Percentiles rank a stretch among this genome's conserved stretches.
These are phyloP conservation scores for Alectura lathami DNA, from an alignment of 2,113 vertebrate species.

Conservation along the genomic window DNA sequence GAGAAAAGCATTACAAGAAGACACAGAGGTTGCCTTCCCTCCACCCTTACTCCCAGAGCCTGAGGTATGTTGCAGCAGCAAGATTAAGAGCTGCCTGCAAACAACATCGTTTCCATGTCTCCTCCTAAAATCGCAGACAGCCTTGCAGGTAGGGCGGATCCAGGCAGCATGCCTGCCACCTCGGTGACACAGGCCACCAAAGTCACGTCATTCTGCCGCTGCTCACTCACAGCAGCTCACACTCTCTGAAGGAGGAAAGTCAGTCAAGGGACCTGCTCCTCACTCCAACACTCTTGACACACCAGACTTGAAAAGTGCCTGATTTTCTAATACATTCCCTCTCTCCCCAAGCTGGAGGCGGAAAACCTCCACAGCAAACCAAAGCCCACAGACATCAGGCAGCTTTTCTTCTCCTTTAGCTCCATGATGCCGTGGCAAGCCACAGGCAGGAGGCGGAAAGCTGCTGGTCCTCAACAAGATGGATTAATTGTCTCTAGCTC, in stretches of 20 bases:
- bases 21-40: background rate
- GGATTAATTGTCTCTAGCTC: background rate
- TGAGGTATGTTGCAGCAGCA: rapidly evolving
- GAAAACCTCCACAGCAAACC: background rate
- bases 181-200: background rate
- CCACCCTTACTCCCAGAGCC: background rate
- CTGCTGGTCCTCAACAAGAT: background rate
- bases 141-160: background rate
- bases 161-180: background rate
- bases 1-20: background rate
- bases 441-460: background rate
- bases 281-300: rapidly evolving
- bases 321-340: background rate
- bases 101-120: rapidly evolving
- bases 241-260: background rate
- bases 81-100: rapidly evolving
- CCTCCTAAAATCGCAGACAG: background rate
- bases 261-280: rapidly evolving
- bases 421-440: background rate
- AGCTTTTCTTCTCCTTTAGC: background rate
- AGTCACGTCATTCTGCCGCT: background rate
- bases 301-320: rapidly evolving
- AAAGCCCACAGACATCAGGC: background rate
- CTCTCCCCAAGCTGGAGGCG: background rate
- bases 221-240: background rate